phyloP scores from a whole-genome alignment of 2,113 vertebrate species.

The Bubalus kerabau region DNA sequence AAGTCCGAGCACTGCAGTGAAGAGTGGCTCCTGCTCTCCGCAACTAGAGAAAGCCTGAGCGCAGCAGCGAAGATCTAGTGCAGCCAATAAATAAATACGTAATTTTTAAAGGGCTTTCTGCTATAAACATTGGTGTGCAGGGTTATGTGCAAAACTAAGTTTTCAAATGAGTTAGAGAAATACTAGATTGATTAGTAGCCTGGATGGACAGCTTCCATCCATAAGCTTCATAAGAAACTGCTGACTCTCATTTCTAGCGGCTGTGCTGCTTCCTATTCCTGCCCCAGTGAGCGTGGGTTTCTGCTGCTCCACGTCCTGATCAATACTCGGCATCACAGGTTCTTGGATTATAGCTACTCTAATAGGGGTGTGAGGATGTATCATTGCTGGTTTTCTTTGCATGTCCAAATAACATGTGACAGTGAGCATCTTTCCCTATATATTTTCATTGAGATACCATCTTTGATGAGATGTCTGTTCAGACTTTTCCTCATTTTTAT shows the following conservation, averaged over 20 bases:
- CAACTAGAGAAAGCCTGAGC: background rate
- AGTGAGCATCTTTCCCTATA: background rate
- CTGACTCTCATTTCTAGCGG: background rate
- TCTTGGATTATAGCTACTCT: background rate
- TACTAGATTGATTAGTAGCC: background rate
- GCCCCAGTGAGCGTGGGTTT: background rate
- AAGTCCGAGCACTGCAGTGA: accelerated
- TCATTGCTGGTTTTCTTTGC: background rate
- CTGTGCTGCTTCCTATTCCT: background rate
- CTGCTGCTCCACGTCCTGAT: background rate
- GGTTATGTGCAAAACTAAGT: background rate
- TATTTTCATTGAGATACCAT: background rate
- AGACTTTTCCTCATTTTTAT: background rate
- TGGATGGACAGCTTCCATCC: background rate
- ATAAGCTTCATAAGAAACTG: background rate
- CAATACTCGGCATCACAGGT: background rate
- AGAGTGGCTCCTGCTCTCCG: accelerated
- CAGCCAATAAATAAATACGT: background rate
- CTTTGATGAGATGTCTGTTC: background rate
- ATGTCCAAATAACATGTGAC: background rate
- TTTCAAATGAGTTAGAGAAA: background rate
- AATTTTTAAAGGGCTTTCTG: background rate
- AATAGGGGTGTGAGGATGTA: background rate
- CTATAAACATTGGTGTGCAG: background rate
- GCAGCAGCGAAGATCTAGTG: background rate